phyloP scores from a whole-genome alignment of 2,113 vertebrate species.

The Campylomormyrus numenius region DNA sequence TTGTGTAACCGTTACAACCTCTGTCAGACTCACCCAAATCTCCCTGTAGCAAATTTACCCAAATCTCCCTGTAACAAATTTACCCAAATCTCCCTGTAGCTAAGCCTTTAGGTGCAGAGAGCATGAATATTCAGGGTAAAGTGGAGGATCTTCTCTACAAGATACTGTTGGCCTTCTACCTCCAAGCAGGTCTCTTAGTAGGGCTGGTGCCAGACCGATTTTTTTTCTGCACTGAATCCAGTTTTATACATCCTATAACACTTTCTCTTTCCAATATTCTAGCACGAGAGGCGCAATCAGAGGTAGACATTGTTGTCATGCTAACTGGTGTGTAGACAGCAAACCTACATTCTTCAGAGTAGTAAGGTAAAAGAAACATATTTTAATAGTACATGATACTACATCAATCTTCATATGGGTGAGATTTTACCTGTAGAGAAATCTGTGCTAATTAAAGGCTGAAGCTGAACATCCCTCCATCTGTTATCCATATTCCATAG shows the following conservation, averaged over 20 bases:
- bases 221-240: not conserved
- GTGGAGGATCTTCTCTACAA: not conserved
- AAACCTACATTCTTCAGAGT: not conserved
- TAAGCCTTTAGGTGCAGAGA: not conserved
- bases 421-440: not conserved
- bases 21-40: not conserved
- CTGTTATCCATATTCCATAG: not conserved
- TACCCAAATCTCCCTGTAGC: not conserved
- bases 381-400: not conserved
- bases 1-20: not conserved
- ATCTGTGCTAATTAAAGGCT: not conserved
- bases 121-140: not conserved
- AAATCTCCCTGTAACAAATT: not conserved
- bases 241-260: not conserved
- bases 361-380: not conserved
- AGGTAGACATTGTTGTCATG: not conserved
- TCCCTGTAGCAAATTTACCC: not conserved
- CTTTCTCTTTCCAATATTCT: not conserved
- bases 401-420: not conserved
- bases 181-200: not conserved
- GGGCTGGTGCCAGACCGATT: not conserved
- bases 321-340: not conserved
- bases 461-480: not conserved
- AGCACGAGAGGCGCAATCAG: not conserved
- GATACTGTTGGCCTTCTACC: not conserved